phyloP scores from a whole-genome alignment of 2,113 vertebrate species.

The Xyliphius kryptos region DNA sequence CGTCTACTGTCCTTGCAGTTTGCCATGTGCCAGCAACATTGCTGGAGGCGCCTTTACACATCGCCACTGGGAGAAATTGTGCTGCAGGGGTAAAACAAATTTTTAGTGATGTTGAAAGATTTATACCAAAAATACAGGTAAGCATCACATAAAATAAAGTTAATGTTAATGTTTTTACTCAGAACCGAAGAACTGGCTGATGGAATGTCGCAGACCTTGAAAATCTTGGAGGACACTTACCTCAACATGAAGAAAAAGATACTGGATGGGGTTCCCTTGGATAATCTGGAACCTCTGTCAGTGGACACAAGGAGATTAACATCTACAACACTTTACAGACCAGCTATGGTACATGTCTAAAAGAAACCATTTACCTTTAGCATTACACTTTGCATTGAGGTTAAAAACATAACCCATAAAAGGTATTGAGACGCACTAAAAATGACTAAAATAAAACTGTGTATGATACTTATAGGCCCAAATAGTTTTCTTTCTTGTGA shows the following conservation, averaged over 20 bases:
- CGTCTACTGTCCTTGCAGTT: constrained; percentile 54
- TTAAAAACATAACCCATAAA: too few species aligned
- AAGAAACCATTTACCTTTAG: too few species aligned
- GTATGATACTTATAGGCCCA: too few species aligned
- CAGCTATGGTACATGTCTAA: constrained; percentile 54
- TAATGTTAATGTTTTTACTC: background rate
- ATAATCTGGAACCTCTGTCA: constrained; percentile 51
- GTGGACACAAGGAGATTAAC: constrained; percentile 39
- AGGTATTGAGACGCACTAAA: too few species aligned
- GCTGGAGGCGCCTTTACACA: constrained; percentile 48
- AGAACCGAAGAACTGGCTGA: constrained; percentile 38
- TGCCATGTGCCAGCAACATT: constrained; percentile 53
- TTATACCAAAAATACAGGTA: too few species aligned
- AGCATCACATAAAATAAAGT: background rate
- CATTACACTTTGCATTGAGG: too few species aligned
- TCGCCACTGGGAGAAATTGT: constrained; percentile 23
- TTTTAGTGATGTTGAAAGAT: too few species aligned
- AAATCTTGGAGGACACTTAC: constrained; percentile 51
- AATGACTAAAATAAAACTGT: too few species aligned
- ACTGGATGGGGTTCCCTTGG: constrained; percentile 50
- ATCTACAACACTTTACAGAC: constrained; percentile 31
- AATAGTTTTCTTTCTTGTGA: too few species aligned
- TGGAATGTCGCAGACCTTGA: constrained; percentile 34
- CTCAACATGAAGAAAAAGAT: constrained; percentile 49
- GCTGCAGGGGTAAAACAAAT: constrained; percentile 36